Percentiles rank a stretch among this genome's conserved stretches.
Conservation (phyloP, 1,140 invertebrate genomes). For the Drosophila burlai region DNA sequence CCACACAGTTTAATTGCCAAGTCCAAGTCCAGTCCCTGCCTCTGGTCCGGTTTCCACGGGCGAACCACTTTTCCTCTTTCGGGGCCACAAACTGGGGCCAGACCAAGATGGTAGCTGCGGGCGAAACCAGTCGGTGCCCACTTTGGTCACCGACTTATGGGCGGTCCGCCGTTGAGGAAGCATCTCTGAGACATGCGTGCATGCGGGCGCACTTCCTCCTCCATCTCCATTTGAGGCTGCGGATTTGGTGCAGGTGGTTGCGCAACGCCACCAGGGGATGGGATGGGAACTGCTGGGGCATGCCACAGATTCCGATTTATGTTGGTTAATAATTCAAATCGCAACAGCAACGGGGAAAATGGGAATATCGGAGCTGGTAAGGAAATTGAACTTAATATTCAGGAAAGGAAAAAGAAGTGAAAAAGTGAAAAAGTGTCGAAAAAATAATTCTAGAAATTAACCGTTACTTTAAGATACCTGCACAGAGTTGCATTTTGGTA, state of each 20-base stretch:
- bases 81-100: conserved; percentile 16
- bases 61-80: conserved; percentile 40
- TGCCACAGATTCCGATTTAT: conserved; percentile 27
- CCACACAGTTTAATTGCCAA: conserved; percentile 18
- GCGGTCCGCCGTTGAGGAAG: conserved; percentile 9
- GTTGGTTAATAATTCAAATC: conserved; percentile 25
- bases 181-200: conserved; percentile 6
- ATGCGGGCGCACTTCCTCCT: conserved; percentile 19
- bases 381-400: neutral
- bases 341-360: neutral
- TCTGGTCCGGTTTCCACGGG: conserved; percentile 18
- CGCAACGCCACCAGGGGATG: conserved; percentile 8
- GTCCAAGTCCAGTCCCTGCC: conserved; percentile 24
- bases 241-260: conserved; percentile 18
- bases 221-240: neutral
- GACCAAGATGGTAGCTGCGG: conserved; percentile 6
- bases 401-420: neutral
- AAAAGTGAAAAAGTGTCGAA: no score
- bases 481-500: neutral
- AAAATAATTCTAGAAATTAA: neutral
- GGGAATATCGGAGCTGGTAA: neutral
- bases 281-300: conserved; percentile 1
- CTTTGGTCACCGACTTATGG: conserved; percentile 39
- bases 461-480: neutral
- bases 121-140: conserved; percentile 26